These are phyloP conservation scores for Ophion ventricosus DNA, from an alignment of 2,888 invertebrate species.

Conservation along the genomic window DNA sequence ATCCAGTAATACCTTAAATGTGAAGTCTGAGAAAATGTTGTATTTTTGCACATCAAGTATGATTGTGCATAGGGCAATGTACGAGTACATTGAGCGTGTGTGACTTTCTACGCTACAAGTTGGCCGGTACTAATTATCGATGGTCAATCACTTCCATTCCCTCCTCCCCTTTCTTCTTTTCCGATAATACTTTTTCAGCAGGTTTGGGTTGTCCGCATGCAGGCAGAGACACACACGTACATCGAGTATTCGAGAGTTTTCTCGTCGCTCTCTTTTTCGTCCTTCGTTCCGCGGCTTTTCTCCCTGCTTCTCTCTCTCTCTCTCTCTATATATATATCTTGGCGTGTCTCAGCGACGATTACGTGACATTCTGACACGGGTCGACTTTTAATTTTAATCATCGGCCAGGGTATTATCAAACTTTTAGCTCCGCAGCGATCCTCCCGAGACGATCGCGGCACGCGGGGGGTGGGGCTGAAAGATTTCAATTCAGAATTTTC, in stretches of 20 bases:
- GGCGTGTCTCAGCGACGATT: conserved; percentile 50
- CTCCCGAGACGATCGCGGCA: conserved; percentile 28
- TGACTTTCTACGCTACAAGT: background rate
- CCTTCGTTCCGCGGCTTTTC: conserved; percentile 36
- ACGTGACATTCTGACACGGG: conserved; percentile 73
- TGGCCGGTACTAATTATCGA: background rate
- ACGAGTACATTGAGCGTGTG: too few relatives aligned
- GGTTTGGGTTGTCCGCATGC: conserved; percentile 6
- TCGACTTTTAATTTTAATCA: conserved; percentile 80
- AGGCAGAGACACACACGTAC: background rate
- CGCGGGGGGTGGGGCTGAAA: conserved; percentile 64
- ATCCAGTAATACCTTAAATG: too few relatives aligned
- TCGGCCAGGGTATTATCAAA: conserved; percentile 78
- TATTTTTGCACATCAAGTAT: too few relatives aligned
- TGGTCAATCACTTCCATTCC: background rate
- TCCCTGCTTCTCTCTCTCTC: conserved; percentile 5
- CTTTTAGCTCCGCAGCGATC: conserved; percentile 57
- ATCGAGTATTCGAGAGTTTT: conserved; percentile 20
- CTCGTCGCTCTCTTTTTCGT: conserved; percentile 16
- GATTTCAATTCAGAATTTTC: conserved; percentile 80
- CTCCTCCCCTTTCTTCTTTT: background rate
- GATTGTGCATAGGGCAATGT: too few relatives aligned
- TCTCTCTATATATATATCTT: background rate
- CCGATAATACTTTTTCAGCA: conserved; percentile 18
- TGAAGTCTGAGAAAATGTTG: too few relatives aligned